Base-by-base conservation (phyloP, 2,113 vertebrate genomes). In the Eulacestoma nigropectus region DNA sequence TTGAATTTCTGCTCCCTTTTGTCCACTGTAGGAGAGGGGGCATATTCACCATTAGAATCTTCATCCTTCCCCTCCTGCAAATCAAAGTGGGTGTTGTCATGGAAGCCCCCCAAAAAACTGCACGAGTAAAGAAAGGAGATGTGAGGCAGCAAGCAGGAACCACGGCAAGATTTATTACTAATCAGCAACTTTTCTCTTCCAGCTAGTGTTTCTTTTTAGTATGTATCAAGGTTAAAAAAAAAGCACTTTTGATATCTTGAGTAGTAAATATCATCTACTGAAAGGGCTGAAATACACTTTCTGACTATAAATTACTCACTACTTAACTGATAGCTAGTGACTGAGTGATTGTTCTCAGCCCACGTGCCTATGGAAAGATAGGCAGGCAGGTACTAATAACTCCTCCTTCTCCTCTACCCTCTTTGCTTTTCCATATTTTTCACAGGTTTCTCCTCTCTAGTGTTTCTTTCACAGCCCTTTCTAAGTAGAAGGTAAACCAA, bases 141-240 rank as follows among this genome's bases (percentile, higher is more conserved):
- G 52, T 9, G 33, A 76, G 53, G 44, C 16, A 76, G 37, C 27
- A 81, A 56, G 46, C 37, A 56, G 15, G 10, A 86, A 32, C 18
- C 18, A 56, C 4, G n/a, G 30, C 13, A 60, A 73, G 29, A 26
- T 53, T 64, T 69, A 32, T 49, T 73, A 52, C 22, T 69, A 69
- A 49, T 6, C 53, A 32, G 14, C 7, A 77, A 49, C 19, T 33
- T 73, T 62, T 26, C 23, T 52, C 29, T 91, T 78, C 20, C 37
- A 68, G n/a, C 3, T 68, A 79, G 60, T 52, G 7, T 11, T 59
- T 68, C 21, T 37, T 88, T 75, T 57, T 11, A n/a, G 30, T 27
- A 41, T 33, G 5, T 6, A 30, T 2, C 1, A 3, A 79, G 15
- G 5, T 4, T 8, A 15, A 55, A n/a, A 64, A 50, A 10, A 33